Base-by-base conservation (phyloP, 2,888 invertebrate genomes). In the Hirtodrosophila histrioides region DNA sequence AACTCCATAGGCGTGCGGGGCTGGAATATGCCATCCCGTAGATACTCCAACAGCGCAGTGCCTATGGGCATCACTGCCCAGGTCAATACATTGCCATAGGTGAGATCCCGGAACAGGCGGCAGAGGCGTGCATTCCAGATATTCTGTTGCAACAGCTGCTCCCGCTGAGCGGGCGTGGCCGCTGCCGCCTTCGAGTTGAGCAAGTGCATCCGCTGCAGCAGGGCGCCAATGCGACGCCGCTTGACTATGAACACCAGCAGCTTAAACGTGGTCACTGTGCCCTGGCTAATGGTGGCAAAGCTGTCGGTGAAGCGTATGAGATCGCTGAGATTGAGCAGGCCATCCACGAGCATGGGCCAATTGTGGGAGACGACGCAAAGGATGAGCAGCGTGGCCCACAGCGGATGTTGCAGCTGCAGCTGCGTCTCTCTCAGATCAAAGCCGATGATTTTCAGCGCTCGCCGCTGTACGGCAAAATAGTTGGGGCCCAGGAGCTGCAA, bases 1-100 rank as follows among this genome's bases (percentile, higher is more conserved):
- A 76, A 79, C 12, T 78, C 62, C 70, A 78, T 44, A n/a, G 76
- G 78, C 3, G 78, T 69, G n/a, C 54, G 54, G 0, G 70, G 56
- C 0, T 39, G 39, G 8, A 75, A 78, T 4, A 7, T 7, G 2
- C 54, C 66, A 0, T 8, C 8, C 11, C 29, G 12, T 3, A 60
- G 2, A 7, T 58, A 56, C 0, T 41, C 56, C 11, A 49, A 0
- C 6, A 71, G 17, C 0, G 53, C 78, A 3, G 58, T n/a, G 11
- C 51, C 31, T 10, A 78, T 31, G 11, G 76, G 66, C 36, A 36
- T 33, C 8, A 49, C 5, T 0, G 57, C 57, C 3, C 40, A 66
- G 41, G 45, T 50, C 7, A 50, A 8, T 0, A 69, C 39, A 0
- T 48, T 62, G 8, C 27, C 60, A 5, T 66, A 63, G 11, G 60